Evolutionary conservation across 1,140 invertebrate species (phyloP).

Genomic region (Neodiprion pinetum): DNA sequence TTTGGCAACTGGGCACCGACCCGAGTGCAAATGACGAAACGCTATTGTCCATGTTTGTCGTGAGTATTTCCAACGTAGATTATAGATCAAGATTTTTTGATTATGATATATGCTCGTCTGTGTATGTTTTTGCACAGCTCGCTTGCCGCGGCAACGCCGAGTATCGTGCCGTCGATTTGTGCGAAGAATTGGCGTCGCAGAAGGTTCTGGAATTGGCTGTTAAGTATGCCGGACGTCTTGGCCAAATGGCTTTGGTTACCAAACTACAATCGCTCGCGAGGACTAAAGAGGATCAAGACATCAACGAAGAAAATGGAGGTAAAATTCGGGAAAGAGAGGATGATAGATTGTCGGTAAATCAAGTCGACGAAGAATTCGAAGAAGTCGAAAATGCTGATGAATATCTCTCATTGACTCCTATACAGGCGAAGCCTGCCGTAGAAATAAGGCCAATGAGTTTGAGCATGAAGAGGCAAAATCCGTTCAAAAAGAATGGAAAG

Average conservation of each 20-base stretch:
- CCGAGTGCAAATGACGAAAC: conserved; percentile 73
- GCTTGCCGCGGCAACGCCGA: conserved; percentile 85
- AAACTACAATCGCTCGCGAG: conserved; percentile 65
- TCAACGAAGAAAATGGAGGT: conserved; percentile 45
- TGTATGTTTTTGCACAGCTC: conserved; percentile 65
- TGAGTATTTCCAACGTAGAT: conserved; percentile 58
- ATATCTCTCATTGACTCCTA: conserved; percentile 27
- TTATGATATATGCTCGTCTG: conserved; percentile 23
- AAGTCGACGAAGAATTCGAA: conserved; percentile 49
- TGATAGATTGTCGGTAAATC: conserved; percentile 36
- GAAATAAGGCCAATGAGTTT: conserved; percentile 52
- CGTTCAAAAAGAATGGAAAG: conserved; percentile 47
- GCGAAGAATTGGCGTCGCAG: conserved; percentile 80
- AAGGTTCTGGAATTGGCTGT: conserved; percentile 83
- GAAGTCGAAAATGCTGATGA: conserved; percentile 56
- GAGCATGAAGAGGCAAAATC: conserved; percentile 47
- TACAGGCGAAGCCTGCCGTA: conserved; percentile 29
- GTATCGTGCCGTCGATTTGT: conserved; percentile 84
- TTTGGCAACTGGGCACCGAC: conserved; percentile 71
- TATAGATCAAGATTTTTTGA: conserved; percentile 15
- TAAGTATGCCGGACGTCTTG: conserved; percentile 83
- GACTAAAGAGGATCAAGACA: conserved; percentile 36
- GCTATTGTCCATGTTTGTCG: conserved; percentile 90
- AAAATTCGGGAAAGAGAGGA: conserved; percentile 50
- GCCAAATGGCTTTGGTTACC: conserved; percentile 79